A percentile compares a stretch with the other conserved stretches of the same genome.
Evolutionary conservation across 2,888 invertebrate species (phyloP).

Genomic region (Thereva nobilitata): DNA sequence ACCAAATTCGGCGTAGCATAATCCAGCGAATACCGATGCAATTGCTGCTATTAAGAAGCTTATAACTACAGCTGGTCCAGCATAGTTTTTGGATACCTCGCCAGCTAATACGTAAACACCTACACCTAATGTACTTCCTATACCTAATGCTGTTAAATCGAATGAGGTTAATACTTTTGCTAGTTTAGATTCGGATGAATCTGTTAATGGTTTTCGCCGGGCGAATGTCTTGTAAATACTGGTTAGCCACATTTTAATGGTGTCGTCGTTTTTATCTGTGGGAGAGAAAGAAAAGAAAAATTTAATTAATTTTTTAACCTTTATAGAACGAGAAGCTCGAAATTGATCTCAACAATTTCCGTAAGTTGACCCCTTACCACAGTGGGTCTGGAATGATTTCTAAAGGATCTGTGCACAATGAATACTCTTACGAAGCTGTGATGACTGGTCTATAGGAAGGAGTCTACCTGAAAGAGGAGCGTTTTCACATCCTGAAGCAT

Average conservation of each 20-base stretch:
- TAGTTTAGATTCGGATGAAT: constrained; percentile 60
- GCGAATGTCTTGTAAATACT: constrained; percentile 50
- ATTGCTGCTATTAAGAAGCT: constrained; percentile 89
- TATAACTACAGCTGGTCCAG: constrained; percentile 85
- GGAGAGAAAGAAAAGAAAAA: no score
- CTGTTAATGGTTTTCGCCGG: constrained; percentile 58
- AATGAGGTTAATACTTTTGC: constrained; percentile 77
- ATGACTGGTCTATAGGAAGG: no score
- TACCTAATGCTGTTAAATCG: constrained; percentile 81
- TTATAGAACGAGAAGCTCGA: no score
- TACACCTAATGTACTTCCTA: constrained; percentile 84
- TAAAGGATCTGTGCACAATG: no score
- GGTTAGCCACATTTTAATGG: constrained; percentile 4
- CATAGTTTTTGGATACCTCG: constrained; percentile 75
- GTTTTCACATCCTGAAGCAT: no score
- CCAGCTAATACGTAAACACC: constrained; percentile 91
- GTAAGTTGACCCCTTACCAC: no score
- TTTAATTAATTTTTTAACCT: no score
- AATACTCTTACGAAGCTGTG: no score
- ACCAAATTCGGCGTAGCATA: constrained; percentile 92
- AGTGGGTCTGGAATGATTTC: no score
- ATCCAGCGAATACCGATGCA: constrained; percentile 85
- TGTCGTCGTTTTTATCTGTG: background rate
- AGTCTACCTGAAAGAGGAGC: no score
- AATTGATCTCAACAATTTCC: no score